phyloP scores from a whole-genome alignment of 1,140 invertebrate species.

The Gonatopus flavifemur region DNA sequence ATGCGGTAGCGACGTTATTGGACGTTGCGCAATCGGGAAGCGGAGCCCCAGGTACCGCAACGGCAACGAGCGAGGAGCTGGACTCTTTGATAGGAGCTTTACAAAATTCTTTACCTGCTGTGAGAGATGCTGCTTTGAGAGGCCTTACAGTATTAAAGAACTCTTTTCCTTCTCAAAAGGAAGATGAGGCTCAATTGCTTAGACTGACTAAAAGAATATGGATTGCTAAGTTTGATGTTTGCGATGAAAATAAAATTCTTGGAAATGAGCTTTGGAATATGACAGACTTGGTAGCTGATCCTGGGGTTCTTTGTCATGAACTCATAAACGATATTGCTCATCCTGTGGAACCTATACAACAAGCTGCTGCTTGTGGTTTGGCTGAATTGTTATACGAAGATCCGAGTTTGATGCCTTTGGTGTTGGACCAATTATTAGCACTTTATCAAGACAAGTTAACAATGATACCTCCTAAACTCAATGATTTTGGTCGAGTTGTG shows the following conservation, averaged over 20 bases:
- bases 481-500: constrained; percentile 89
- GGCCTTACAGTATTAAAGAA: constrained; percentile 68
- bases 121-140: constrained; percentile 79
- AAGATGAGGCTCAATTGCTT: constrained; percentile 62
- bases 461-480: constrained; percentile 82
- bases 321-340: constrained; percentile 79
- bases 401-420: constrained; percentile 58
- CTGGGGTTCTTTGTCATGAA: constrained; percentile 63
- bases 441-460: constrained; percentile 78
- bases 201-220: constrained; percentile 72
- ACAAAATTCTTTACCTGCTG: constrained; percentile 68
- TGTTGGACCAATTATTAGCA: constrained; percentile 68
- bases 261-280: constrained; percentile 71
- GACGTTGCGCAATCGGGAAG: constrained; percentile 74
- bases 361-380: constrained; percentile 75
- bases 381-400: constrained; percentile 67
- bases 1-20: constrained; percentile 73
- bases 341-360: constrained; percentile 75
- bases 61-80: constrained; percentile 72
- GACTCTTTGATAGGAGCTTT: constrained; percentile 75
- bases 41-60: constrained; percentile 64
- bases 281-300: constrained; percentile 60
- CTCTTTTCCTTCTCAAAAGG: constrained; percentile 67
- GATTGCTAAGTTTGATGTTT: constrained; percentile 76
- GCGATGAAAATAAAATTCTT: constrained; percentile 68